A percentile compares a stretch with the other conserved stretches of the same genome.
Conservation (phyloP, 2,888 invertebrate genomes). For the Cylindroiulus punctatus region DNA sequence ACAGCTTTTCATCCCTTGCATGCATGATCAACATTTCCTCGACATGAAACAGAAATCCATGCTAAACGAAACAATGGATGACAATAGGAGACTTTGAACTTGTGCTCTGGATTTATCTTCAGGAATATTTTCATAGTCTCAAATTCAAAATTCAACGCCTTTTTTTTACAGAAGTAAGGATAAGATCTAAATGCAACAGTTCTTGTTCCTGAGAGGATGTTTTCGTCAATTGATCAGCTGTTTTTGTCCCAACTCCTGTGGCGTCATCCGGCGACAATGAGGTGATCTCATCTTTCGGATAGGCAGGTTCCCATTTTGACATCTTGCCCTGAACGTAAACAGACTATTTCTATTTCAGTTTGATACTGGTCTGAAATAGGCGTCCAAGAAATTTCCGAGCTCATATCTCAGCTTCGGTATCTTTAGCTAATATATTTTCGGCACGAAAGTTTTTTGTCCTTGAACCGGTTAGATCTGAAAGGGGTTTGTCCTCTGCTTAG, state of each 20-base stretch:
- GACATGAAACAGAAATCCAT: not conserved
- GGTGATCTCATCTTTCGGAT: not conserved
- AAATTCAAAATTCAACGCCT: too few species aligned
- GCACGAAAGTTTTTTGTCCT: not conserved
- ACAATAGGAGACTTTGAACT: not conserved
- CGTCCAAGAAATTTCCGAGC: not conserved
- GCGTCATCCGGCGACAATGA: not conserved
- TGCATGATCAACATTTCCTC: not conserved
- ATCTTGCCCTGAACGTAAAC: not conserved
- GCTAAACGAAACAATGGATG: not conserved
- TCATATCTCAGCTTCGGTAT: not conserved
- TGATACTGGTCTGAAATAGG: not conserved
- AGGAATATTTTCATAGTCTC: too few species aligned
- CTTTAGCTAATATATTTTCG: constrained; percentile 7
- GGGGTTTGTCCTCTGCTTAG: constrained; percentile 7
- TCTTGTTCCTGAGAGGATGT: too few species aligned
- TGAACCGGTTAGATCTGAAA: constrained; percentile 17
- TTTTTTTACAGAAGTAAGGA: too few species aligned
- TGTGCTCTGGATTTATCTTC: too few species aligned
- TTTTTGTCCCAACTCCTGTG: too few species aligned
- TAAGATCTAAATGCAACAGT: too few species aligned
- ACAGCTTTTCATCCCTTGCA: not conserved
- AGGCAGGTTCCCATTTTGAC: not conserved
- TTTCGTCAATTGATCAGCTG: too few species aligned
- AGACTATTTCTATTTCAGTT: not conserved